Evolutionary conservation across 2,888 invertebrate genomes (phyloP).

Genomic region (Hypselothyrea guttata): DNA sequence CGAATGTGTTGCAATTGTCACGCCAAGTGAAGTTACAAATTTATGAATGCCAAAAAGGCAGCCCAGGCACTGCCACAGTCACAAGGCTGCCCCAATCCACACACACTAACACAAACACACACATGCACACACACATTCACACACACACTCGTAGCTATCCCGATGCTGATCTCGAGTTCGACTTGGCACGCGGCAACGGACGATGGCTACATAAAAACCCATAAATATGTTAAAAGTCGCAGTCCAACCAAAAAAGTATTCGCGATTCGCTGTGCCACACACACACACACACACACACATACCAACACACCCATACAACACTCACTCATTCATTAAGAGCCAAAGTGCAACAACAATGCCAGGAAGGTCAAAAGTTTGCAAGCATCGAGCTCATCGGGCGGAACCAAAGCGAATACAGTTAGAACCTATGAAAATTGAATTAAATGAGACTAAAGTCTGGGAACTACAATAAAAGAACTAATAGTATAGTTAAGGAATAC

Average conservation of each 20-base stretch:
- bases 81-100: constrained; percentile 37
- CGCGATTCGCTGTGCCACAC: constrained; percentile 37
- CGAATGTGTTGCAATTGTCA: constrained; percentile 81
- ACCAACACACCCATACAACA: constrained; percentile 62
- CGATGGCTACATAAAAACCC: constrained; percentile 63
- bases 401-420: constrained; percentile 15
- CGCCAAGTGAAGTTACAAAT: constrained; percentile 81
- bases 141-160: constrained; percentile 17
- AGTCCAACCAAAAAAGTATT: constrained; percentile 70
- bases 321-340: constrained; percentile 69
- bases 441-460: background rate
- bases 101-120: too few relatives aligned
- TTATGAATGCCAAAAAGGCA: constrained; percentile 81
- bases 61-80: constrained; percentile 19
- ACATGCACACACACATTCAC: too few relatives aligned
- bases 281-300: constrained; percentile 15
- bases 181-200: constrained; percentile 68
- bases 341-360: constrained; percentile 54
- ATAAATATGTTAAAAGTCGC: constrained; percentile 79
- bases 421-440: constrained; percentile 18
- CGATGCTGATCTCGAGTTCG: constrained; percentile 29
- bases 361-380: constrained; percentile 51
- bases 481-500: too few relatives aligned
- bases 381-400: constrained; percentile 19
- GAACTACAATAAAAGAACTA: too few relatives aligned